Base-by-base conservation (phyloP, 2,113 vertebrate genomes). In the Anser brachyrhynchus region DNA sequence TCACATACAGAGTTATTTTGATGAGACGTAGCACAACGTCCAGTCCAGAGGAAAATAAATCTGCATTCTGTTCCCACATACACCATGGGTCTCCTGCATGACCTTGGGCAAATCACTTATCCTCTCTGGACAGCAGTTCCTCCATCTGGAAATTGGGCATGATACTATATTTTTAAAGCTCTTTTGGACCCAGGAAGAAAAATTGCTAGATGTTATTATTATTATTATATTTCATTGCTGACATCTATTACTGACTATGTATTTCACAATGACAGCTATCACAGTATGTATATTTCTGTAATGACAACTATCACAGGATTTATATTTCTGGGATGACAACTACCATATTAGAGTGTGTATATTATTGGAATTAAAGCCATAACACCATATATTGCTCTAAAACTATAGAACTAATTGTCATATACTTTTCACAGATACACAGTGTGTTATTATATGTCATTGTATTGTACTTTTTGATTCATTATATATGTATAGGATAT, bases 211-310 rank as follows among this genome's bases (percentile, higher is more conserved):
- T 2, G 1, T 89, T 87, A 65, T 87, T 84, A 93, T 96, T 94
- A 71, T 94, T 93, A 91, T 95, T 97, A 72, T 95, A 93, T 96
- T 96, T 95, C 80, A 90, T 65, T 89, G 78, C 86, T 88, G 87
- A 95, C 94, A 95, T 80, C 77, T 95, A 89, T 95, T 92, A 91
- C 92, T 87, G 57, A 96, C 91, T 69, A 79, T 62, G 76, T 96
- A 93, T 96, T 97, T 96, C 89, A 95, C 43, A 73, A 49, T 96
- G 96, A 97, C 96, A 96, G 94, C 79, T 96, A 93, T 95, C 90
- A 87, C 59, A 80, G 87, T 88, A 95, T 97, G 94, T 92, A 96
- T 95, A 95, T 96, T 97, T 96, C 76, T 76, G 33, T 93, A 93
- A 94, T 90, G 93, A 97, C 94, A 97, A 94, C 89, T 92, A 95